phyloP scores from a whole-genome alignment of 2,888 invertebrate genomes.

The Drosophila anceps region DNA sequence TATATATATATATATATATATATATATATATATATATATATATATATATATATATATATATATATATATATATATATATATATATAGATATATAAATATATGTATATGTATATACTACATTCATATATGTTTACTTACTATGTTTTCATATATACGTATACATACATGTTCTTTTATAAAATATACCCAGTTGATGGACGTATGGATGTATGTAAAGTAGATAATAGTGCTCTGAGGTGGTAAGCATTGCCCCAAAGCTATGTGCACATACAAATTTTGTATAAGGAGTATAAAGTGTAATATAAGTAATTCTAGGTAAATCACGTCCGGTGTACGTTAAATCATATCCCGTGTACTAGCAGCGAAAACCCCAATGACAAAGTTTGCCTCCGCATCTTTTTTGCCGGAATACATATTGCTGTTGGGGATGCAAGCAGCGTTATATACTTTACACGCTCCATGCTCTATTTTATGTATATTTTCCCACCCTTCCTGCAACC shows the following conservation, averaged over 20 bases:
- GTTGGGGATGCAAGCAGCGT: constrained; percentile 81
- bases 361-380: constrained; percentile 33
- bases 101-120: too few species aligned
- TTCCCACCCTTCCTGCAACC: constrained; percentile 50
- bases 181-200: neutral
- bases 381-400: constrained; percentile 38
- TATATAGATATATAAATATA: too few species aligned
- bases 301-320: constrained; percentile 26
- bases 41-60: constrained; percentile 3
- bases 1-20: constrained; percentile 5
- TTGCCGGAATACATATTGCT: constrained; percentile 80
- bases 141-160: constrained; percentile 3
- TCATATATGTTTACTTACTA: neutral
- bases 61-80: constrained; percentile 4
- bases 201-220: neutral
- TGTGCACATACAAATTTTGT: constrained; percentile 24
- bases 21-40: constrained; percentile 7
- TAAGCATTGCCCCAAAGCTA: constrained; percentile 18
- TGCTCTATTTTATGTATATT: constrained; percentile 25
- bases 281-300: neutral
- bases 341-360: constrained; percentile 27
- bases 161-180: neutral
- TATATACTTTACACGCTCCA: constrained; percentile 29
- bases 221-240: constrained; percentile 5
- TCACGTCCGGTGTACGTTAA: constrained; percentile 16